Evolutionary conservation across 2,113 vertebrate species (phyloP), one percentile per base, ranked within the genome.

Genomic region (Thymallus thymallus): DNA sequence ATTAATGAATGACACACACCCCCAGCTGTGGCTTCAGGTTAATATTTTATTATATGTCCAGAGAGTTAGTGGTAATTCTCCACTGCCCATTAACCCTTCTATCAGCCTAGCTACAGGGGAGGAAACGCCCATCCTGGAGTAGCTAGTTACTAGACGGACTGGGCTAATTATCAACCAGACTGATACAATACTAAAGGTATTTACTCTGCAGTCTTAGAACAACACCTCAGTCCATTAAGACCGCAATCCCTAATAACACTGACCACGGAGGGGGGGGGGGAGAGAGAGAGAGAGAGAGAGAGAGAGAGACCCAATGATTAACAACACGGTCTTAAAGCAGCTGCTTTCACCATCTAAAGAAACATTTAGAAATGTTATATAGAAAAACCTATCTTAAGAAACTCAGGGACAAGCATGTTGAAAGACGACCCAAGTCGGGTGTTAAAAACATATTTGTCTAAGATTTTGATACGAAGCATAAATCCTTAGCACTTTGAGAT

Each of bases 111-210:
- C 70, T 29, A n/a, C 6, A 35, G n/a, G 65, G 32, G 16, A 45
- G 65, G 32, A 6, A 4, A 48, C 46, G 3, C 3, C 46, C 46
- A 48, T 48, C 46, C 46, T 16, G 46, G 61, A 29, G 10, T 3
- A 23, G 62, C 56, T 70, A 69, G 48, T 32, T 35, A 46, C 62
- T 30, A 14, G 45, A 5, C 23, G 4, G 22, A n/a, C 55, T 22
- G 75, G 73, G 83, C 71, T 84, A 89, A 90, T 86, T 75, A 89
- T 84, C 72, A 74, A 74, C 80, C 66, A 46, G 76, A 83, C 74
- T 79, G 82, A 76, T 74, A 72, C 81, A 81, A 90, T 91, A 91
- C 89, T 86, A 67, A 79, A 75, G 73, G 79, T 80, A 87, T 90
- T 88, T 87, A 84, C 82, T 85, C 76, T 72, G 62, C 70, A 32